Conservation (phyloP, 2,888 invertebrate species). For the Cantharis flavilabris region DNA sequence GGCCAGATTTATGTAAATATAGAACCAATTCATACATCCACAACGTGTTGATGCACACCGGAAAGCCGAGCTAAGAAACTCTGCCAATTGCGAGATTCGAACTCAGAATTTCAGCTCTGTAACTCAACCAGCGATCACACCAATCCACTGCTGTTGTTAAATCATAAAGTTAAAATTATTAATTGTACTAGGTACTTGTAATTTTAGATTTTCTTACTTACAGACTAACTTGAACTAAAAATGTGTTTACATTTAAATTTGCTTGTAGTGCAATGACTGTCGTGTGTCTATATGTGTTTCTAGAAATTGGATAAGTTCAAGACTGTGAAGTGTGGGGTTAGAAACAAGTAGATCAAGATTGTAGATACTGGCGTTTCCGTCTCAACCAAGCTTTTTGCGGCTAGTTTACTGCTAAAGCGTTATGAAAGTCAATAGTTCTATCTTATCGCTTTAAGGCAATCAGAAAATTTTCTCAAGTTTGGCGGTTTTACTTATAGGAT, state of each 20-base stretch:
- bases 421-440: slow-evolving; percentile 19
- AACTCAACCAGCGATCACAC: too few species aligned
- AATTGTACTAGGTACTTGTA: background rate
- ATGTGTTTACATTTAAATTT: background rate
- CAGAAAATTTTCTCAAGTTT: slow-evolving; percentile 3
- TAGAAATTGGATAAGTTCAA: slow-evolving; percentile 26
- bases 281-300: slow-evolving; percentile 16
- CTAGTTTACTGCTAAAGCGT: slow-evolving; percentile 16
- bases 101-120: too few species aligned
- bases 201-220: background rate
- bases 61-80: too few species aligned
- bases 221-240: background rate
- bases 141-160: too few species aligned
- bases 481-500: slow-evolving; percentile 3
- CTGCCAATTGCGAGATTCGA: too few species aligned
- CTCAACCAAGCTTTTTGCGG: slow-evolving; percentile 18
- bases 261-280: background rate
- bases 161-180: too few species aligned
- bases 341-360: slow-evolving; percentile 30
- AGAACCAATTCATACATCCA: too few species aligned
- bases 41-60: too few species aligned
- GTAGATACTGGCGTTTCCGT: slow-evolving; percentile 19
- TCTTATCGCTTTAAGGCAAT: slow-evolving; percentile 21
- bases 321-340: slow-evolving; percentile 21
- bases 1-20: too few species aligned